Base-by-base conservation (phyloP, 2,888 invertebrate species). In the Caenorhabditis japonica region DNA sequence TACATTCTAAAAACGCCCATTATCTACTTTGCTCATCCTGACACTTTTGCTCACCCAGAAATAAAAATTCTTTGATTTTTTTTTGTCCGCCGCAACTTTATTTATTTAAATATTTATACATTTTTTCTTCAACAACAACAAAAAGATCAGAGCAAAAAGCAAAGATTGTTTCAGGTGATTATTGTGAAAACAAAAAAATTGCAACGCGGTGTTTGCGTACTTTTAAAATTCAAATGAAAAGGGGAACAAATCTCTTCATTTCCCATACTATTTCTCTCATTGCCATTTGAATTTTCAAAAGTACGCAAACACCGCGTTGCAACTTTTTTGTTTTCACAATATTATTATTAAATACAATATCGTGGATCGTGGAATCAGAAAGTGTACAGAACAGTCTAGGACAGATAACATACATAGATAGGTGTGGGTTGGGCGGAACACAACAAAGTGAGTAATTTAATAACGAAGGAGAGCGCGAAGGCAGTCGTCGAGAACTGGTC, bases 81-180 rank as follows among this genome's bases (percentile, higher is more conserved):
- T 25, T 17, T 23, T 55, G 39, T 30, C 30, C 39, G 62, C 53
- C 62, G 33, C 62, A 53, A 55, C 53, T 62, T 53, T 62, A 55
- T 55, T 61, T 15, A 15, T 13, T 13, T 34, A 27, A 46, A 53
- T 15, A 15, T 30, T 21, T 19, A 27, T 36, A 52, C 34, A 44
- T 17, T 13, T 5, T n/a, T n/a, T n/a, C n/a, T n/a, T n/a, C n/a
- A n/a, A n/a, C n/a, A n/a, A n/a, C n/a, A n/a, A n/a, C 17, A 34
- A 44, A 7, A 10, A 25, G 34, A 27, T 25, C 7, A 30, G n/a
- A n/a, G 17, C 8, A 49, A 36, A n/a, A 23, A 46, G 23, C 15
- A 46, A 12, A 43, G 19, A 43, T 8, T 2, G 23, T 21, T 21
- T 3, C 17, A 21, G 23, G 4, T 10, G 23, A 21, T 4, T 21